Evolutionary conservation across 2,797 vertebrate genomes (phyloP).

Genomic region (Ara ararauna): DNA sequence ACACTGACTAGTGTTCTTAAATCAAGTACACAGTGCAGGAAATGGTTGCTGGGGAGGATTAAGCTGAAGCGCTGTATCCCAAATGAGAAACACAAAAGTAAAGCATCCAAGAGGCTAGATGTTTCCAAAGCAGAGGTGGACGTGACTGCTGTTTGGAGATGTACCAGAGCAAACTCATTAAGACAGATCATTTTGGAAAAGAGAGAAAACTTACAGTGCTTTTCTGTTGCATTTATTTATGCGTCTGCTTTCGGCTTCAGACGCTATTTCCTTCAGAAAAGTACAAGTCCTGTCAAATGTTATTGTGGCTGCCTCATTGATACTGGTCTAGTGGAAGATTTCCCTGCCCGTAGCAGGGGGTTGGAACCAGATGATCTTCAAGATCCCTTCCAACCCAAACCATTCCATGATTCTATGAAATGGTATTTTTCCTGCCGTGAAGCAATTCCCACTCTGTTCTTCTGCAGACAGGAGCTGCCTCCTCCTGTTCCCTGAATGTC

Average conservation of each 20-base stretch:
- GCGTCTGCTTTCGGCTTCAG: background rate
- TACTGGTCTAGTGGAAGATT: background rate
- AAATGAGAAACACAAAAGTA: background rate
- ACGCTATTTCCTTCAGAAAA: background rate
- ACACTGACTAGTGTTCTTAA: background rate
- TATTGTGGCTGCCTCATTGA: background rate
- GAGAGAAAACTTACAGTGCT: background rate
- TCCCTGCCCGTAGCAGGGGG: background rate
- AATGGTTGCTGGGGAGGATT: background rate
- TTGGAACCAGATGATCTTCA: background rate
- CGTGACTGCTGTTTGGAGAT: accelerated
- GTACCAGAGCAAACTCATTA: background rate
- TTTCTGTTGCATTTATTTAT: background rate
- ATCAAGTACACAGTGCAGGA: background rate
- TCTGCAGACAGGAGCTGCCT: background rate
- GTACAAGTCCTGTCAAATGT: background rate
- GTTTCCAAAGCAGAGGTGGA: background rate
- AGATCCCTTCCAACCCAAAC: background rate
- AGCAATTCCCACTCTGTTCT: background rate
- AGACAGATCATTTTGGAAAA: background rate
- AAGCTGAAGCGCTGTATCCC: accelerated
- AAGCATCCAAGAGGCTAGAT: accelerated
- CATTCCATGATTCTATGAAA: background rate
- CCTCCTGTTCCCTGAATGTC: background rate
- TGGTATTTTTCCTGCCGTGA: background rate